A percentile compares a stretch with the other conserved stretches of the same genome.
These are phyloP conservation scores for Miniopterus natalensis DNA, from an alignment of 2,113 vertebrate genomes.

Conservation along the genomic window DNA sequence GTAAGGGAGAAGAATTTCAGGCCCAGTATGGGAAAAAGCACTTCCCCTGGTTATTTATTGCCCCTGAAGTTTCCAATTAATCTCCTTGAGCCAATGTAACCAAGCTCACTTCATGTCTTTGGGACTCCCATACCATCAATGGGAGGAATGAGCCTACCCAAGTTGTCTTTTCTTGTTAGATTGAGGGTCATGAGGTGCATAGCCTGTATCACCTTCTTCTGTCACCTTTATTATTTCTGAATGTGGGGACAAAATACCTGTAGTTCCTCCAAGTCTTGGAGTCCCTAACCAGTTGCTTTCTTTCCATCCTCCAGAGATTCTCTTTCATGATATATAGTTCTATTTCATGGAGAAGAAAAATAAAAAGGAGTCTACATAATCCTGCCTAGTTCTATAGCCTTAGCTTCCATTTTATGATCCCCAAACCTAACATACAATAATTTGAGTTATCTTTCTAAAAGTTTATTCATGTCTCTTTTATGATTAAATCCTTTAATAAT, in stretches of 20 bases:
- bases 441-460: background rate
- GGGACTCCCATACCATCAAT: background rate
- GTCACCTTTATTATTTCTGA: background rate
- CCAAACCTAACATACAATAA: background rate
- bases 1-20: background rate
- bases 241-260: background rate
- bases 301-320: background rate
- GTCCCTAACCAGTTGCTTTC: background rate
- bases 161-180: background rate
- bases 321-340: background rate
- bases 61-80: background rate
- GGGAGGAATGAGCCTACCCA: background rate
- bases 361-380: background rate
- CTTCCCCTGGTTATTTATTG: background rate
- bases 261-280: background rate
- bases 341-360: background rate
- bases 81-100: background rate
- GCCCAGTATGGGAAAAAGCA: background rate
- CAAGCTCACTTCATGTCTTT: background rate
- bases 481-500: background rate
- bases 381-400: background rate
- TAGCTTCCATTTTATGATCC: constrained; percentile 6
- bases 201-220: background rate
- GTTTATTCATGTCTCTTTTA: background rate
- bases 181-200: background rate